Base-by-base conservation (phyloP, 2,113 vertebrate species). In the Dicentrarchus labrax region DNA sequence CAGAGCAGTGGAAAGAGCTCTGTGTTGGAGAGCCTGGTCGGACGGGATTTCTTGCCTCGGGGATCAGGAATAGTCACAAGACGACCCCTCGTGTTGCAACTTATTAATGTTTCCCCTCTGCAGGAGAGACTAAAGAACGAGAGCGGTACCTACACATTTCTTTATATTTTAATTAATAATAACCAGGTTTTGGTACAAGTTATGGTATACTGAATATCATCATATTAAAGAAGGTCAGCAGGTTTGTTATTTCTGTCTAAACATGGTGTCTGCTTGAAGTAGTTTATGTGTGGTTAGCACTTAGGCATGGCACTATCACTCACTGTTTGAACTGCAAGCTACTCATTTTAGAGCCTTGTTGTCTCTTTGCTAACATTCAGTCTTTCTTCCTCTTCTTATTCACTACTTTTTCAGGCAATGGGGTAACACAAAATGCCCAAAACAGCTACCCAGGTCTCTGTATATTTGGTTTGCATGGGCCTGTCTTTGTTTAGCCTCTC, bases 1-100 rank as follows among this genome's bases (percentile, higher is more conserved):
- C 94, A 96, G 96, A 96, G 96, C 86, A 96, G 96, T 76, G 96
- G 95, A 24, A 96, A 96, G 91, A 96, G 95, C 75, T 96, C 95
- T 0, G 95, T 96, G 69, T 53, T 97, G 89, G 95, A 96, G 90
- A 95, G 95, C 70, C 89, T 96, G 64, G 96, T 96, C 5, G 96
- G 95, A 80, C 91, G 94, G 36, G 95, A 96, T 74, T 96, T 97
- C 84, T 87, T 96, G 89, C 96, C 96, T 51, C 91, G 95, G 21
- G 96, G 96, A 54, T 95, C 95, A 47, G 96, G 96, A 87, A 94
- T 96, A 84, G 95, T 96, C 57, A 96, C 95, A 76, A 94, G 95
- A 56, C 89, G 95, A 73, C 96, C 95, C 17, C 94, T 97, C 38
- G 93, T 96, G 90, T 83, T 97, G 80, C 96, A 97, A 78, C 95